Conservation (phyloP, 2,888 invertebrate genomes). For the Operophtera brumata region DNA sequence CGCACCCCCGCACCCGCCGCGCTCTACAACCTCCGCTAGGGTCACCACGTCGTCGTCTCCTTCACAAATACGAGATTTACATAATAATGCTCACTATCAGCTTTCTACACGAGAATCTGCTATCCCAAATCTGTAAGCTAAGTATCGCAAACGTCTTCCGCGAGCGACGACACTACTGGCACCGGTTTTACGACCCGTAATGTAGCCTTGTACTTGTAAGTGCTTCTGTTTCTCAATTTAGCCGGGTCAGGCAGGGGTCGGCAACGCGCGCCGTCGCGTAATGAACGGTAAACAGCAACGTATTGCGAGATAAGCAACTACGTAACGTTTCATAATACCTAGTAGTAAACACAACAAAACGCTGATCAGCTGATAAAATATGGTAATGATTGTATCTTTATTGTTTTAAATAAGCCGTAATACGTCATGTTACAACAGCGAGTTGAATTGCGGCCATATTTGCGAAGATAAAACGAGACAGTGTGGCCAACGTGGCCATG, state of each 20-base stretch:
- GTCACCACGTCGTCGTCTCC: slow-evolving; percentile 43
- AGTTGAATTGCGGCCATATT: slow-evolving; percentile 23
- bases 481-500: slow-evolving; percentile 27
- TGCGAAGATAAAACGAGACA: slow-evolving; percentile 15
- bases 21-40: slow-evolving; percentile 65
- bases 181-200: slow-evolving; percentile 11
- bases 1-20: slow-evolving; percentile 38
- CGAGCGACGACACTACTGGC: slow-evolving; percentile 12
- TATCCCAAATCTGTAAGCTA: slow-evolving; percentile 14
- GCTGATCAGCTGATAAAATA: slow-evolving; percentile 35
- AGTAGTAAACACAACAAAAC: slow-evolving; percentile 22
- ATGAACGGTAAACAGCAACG: slow-evolving; percentile 39
- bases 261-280: slow-evolving; percentile 35
- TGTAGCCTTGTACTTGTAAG: slow-evolving; percentile 5
- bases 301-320: slow-evolving; percentile 37
- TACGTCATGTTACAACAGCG: slow-evolving; percentile 14
- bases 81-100: slow-evolving; percentile 34
- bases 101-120: slow-evolving; percentile 19
- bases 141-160: slow-evolving; percentile 20
- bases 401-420: slow-evolving; percentile 14
- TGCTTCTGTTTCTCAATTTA: slow-evolving; percentile 39
- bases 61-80: slow-evolving; percentile 38
- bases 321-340: slow-evolving; percentile 22
- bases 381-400: slow-evolving; percentile 15
- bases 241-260: slow-evolving; percentile 45